These are phyloP conservation scores for Hydrolagus affinis DNA, from an alignment of 2,113 vertebrate genomes.

Conservation along the genomic window DNA sequence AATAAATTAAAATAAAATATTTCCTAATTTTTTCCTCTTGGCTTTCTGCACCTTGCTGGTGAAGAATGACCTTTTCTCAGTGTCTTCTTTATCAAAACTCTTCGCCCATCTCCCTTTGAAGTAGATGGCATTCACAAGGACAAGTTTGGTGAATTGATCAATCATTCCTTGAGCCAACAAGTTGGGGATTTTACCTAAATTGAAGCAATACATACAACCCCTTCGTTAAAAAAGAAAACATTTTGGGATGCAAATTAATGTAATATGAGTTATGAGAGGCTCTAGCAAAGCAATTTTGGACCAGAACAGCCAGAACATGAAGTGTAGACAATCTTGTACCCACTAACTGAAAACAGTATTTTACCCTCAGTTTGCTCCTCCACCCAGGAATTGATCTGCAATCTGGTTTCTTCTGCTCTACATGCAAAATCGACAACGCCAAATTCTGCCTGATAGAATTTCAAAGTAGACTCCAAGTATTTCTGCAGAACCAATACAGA, in stretches of 20 bases:
- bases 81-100: constrained; percentile 55
- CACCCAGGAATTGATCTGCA: constrained; percentile 79
- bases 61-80: constrained; percentile 60
- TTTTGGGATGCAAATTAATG: neutral
- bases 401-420: constrained; percentile 56
- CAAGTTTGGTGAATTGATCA: constrained; percentile 55
- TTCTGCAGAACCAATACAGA: constrained; percentile 48
- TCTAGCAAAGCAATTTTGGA: neutral
- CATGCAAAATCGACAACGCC: constrained; percentile 68
- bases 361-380: constrained; percentile 77
- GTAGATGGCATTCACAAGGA: constrained; percentile 84
- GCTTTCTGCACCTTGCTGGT: constrained; percentile 62
- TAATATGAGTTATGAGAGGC: neutral
- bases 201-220: neutral
- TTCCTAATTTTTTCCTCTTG: neutral
- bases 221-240: neutral
- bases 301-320: neutral
- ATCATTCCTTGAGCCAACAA: constrained; percentile 63
- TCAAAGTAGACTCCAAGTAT: constrained; percentile 64
- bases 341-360: neutral
- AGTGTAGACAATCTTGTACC: neutral
- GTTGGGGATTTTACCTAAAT: constrained; percentile 76
- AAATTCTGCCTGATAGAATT: constrained; percentile 72
- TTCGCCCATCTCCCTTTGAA: constrained; percentile 82
- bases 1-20: neutral